These are phyloP conservation scores for Upupa epops DNA, from an alignment of 2,113 vertebrate species.

Conservation along the genomic window DNA sequence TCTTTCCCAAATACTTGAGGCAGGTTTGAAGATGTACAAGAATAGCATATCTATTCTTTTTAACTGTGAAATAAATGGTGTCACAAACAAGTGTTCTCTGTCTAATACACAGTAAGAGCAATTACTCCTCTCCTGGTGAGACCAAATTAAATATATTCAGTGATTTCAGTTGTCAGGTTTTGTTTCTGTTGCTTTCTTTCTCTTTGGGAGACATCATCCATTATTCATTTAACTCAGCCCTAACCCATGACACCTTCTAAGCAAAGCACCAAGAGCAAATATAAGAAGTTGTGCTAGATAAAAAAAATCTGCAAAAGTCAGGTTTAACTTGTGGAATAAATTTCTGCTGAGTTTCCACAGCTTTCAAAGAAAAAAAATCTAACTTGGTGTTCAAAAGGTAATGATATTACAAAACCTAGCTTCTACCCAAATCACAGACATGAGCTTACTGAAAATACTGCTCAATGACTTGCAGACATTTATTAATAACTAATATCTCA, in stretches of 20 bases:
- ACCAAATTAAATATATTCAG: too few species aligned
- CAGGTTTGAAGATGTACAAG: background rate
- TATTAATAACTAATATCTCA: conserved; percentile 44
- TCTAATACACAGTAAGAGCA: background rate
- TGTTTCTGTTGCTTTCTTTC: too few species aligned
- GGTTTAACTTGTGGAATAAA: background rate
- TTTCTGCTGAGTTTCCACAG: too few species aligned
- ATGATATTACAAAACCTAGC: background rate
- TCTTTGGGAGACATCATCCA: too few species aligned
- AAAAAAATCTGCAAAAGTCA: background rate
- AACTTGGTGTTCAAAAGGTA: background rate
- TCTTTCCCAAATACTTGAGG: too few species aligned
- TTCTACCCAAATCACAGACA: conserved; percentile 32
- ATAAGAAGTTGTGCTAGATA: background rate
- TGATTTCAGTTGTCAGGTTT: too few species aligned
- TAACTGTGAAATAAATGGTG: background rate
- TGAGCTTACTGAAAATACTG: conserved; percentile 4
- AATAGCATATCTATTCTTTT: background rate
- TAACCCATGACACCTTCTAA: background rate
- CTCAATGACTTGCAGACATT: background rate
- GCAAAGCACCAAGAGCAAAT: background rate
- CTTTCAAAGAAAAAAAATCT: background rate
- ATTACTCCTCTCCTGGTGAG: background rate
- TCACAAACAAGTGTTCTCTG: background rate
- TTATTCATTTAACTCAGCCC: too few species aligned